Base-by-base conservation (phyloP, 2,797 vertebrate species). In the Enteromius afrohamiltoni region DNA sequence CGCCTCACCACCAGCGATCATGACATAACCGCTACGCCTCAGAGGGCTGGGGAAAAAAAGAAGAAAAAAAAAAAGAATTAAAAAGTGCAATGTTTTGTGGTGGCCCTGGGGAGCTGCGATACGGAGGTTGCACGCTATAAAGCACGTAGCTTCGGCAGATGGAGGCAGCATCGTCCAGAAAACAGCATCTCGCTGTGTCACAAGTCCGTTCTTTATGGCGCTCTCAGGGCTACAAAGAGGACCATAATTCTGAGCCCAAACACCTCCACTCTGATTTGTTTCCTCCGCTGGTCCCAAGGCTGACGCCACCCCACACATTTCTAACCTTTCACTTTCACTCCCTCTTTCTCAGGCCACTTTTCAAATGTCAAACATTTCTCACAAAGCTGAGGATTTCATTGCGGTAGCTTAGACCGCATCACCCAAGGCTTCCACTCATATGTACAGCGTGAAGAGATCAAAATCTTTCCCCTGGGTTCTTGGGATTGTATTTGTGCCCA, bases 191-290 rank as follows among this genome's bases (percentile, higher is more conserved):
- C 82, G 58, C 65, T 26, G 62, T 83, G 82, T 83, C 82, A 77
- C 82, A n/a, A 47, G 74, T 55, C 14, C 23, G 23, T 83, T 83
- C 82, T 83, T 83, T 83, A 83, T 83, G 37, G 26, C 8, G 74
- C 82, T 83, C 75, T 70, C 82, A 83, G 65, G 82, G 74, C 82
- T 83, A 77, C 74, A 60, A 49, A 77, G 82, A 42, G 53, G 75
- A 77, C 65, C 74, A 83, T 83, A 83, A 83, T 70, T 83, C 74
- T 77, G 75, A 70, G 65, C 37, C 51, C 82, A 83, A 83, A 83
- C 64, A 83, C 74, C 74, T 83, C 82, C 13, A 19, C 65, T 58
- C 74, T 83, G 74, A 83, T 83, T 83, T 83, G 82, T 83, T 83
- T 83, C 81, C 69, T 74, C 64, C 47, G 26, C 73, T 45, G 81